Evolutionary conservation across 1,140 invertebrate species (phyloP), one percentile per base, ranked within the genome.

Genomic region (Piezodorus guildinii): DNA sequence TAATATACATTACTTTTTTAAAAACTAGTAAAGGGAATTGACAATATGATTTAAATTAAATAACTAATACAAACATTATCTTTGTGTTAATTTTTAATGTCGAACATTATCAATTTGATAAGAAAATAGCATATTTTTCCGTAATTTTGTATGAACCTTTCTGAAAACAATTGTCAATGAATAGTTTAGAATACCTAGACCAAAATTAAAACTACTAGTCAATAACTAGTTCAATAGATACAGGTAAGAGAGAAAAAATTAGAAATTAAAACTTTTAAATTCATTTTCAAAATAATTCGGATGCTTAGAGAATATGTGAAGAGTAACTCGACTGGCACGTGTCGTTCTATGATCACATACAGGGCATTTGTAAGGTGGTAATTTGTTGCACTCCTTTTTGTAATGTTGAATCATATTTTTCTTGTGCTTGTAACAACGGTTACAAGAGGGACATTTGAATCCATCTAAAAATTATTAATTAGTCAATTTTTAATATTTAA

Each of bases 321-420:
- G 59, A 27, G 65, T 62, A 12, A 71, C 62, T 60, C 64, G 64
- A 44, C 63, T 61, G 45, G 68, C 69, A 17, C 73, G 71, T 19
- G 71, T 72, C 51, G 73, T 73, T 62, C 70, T 72, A 49, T 67
- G 61, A 34, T 67, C 65, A n/a, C 68, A 69, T 17, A 63, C 27
- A 30, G 67, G 68, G 63, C 68, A 69, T 56, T 65, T 46, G 49
- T 67, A 69, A 1, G 30, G 17, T n/a, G 68, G 66, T 17, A 67
- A 65, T 61, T 69, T 69, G 9, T 76, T 76, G 19, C 68, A 69
- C 27, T 69, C 62, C 34, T 66, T 65, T 59, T 64, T 68, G 23
- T 61, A 44, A 61, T 69, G 66, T 25, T 74, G 74, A 19, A 72
- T 73, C 0, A 67, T 77, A 79, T 34, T 52, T 19, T 43, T 64